Evolutionary conservation across 2,888 invertebrate genomes (phyloP).

Genomic region (Drosophila colorata): DNA sequence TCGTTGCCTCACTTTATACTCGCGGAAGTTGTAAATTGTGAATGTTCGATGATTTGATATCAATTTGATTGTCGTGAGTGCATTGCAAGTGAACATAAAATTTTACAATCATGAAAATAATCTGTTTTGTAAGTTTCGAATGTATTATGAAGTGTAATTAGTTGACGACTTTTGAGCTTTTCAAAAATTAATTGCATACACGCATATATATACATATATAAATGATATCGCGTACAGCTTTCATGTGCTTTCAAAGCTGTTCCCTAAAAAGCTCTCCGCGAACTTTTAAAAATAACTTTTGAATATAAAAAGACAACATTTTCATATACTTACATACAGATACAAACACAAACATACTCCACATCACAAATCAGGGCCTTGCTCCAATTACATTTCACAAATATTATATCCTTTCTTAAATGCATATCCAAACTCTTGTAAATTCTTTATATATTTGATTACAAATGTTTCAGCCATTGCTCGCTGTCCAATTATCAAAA

Average conservation of each 20-base stretch:
- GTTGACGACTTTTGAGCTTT: background rate
- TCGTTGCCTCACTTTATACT: slow-evolving; percentile 49
- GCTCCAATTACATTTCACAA: background rate
- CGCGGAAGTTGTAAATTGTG: slow-evolving; percentile 55
- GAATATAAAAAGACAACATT: too few species aligned
- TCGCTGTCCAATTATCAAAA: background rate
- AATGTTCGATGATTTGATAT: slow-evolving; percentile 43
- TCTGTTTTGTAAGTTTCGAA: background rate
- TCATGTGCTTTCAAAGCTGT: too few species aligned
- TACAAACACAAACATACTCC: too few species aligned
- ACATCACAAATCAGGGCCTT: too few species aligned
- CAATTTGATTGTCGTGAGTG: slow-evolving; percentile 30
- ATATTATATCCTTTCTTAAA: slow-evolving; percentile 1
- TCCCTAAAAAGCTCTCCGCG: too few species aligned
- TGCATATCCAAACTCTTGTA: background rate
- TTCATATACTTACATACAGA: too few species aligned
- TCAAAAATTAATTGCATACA: background rate
- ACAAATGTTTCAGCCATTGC: background rate
- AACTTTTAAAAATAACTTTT: too few species aligned
- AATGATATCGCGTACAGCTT: background rate
- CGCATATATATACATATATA: too few species aligned
- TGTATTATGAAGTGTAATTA: slow-evolving; percentile 37
- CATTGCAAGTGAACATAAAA: slow-evolving; percentile 14
- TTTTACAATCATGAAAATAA: background rate
- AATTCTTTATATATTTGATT: background rate